phyloP scores from a whole-genome alignment of 2,797 vertebrate species.

The Rhabdomys pumilio region DNA sequence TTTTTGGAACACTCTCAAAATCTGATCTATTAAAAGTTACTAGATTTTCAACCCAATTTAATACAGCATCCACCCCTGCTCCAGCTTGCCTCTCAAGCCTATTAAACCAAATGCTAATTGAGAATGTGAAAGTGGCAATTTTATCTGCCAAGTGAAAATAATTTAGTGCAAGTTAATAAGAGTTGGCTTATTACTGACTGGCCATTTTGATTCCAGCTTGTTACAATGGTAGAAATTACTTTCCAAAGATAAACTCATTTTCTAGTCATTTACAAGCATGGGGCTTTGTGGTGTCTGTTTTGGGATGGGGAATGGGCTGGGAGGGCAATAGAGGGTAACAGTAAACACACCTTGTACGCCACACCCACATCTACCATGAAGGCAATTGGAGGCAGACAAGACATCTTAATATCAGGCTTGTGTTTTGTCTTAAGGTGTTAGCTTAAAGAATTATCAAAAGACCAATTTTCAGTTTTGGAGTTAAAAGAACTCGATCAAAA shows the following conservation, averaged over 20 bases:
- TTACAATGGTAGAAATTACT: slow-evolving; percentile 85
- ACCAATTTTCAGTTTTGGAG: not conserved
- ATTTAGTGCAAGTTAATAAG: slow-evolving; percentile 88
- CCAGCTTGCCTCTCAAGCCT: slow-evolving; percentile 87
- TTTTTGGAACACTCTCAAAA: slow-evolving; percentile 76
- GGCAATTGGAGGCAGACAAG: not conserved
- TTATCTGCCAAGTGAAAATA: slow-evolving; percentile 90
- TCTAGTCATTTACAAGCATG: slow-evolving; percentile 52
- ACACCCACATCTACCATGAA: not conserved
- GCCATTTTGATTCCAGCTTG: slow-evolving; percentile 87
- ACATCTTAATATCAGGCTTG: not conserved
- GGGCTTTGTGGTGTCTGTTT: slow-evolving; percentile 24
- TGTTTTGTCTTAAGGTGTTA: slow-evolving; percentile 16
- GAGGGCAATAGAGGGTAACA: not conserved
- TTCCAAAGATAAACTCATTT: slow-evolving; percentile 78
- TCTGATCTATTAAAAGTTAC: slow-evolving; percentile 83
- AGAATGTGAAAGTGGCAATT: slow-evolving; percentile 87
- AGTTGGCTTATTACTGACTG: slow-evolving; percentile 86
- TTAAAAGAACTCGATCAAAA: slow-evolving; percentile 26
- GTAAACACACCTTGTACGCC: not conserved
- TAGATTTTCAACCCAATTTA: slow-evolving; percentile 88
- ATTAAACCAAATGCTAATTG: slow-evolving; percentile 89
- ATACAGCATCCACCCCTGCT: slow-evolving; percentile 65
- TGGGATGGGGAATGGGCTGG: not conserved
- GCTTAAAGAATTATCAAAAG: not conserved